phyloP scores from a whole-genome alignment of 2,113 vertebrate genomes.

The Centropus unirufus region DNA sequence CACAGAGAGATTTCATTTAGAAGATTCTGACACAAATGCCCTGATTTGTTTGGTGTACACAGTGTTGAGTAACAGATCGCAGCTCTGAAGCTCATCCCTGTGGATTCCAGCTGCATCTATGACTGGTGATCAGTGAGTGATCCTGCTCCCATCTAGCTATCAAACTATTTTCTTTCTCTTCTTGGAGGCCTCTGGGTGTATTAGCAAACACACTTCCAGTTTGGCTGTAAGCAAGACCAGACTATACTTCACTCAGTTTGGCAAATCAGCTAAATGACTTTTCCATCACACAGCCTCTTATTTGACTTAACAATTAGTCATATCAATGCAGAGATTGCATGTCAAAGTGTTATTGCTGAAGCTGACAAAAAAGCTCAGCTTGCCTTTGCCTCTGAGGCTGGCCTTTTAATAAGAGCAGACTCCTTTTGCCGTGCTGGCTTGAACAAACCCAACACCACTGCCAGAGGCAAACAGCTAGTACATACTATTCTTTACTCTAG shows the following conservation, averaged over 20 bases:
- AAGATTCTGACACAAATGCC: background rate
- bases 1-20: background rate
- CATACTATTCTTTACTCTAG: background rate
- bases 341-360: slow-evolving; percentile 27
- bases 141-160: background rate
- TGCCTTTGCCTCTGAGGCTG: slow-evolving; percentile 24
- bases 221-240: background rate
- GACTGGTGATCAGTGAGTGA: background rate
- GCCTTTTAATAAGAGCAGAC: slow-evolving; percentile 23
- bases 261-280: slow-evolving; percentile 34
- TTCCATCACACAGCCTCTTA: background rate
- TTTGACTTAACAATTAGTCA: slow-evolving; percentile 50
- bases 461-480: background rate
- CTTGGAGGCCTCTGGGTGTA: background rate
- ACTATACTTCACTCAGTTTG: background rate
- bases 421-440: background rate
- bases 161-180: background rate
- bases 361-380: background rate
- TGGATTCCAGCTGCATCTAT: background rate
- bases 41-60: background rate
- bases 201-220: background rate
- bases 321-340: background rate
- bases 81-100: background rate
- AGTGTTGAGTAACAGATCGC: background rate
- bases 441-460: background rate